Percentiles rank a stretch among this genome's conserved stretches.
phyloP scores from a whole-genome alignment of 2,797 vertebrate species.

The Sebastes cheni region DNA sequence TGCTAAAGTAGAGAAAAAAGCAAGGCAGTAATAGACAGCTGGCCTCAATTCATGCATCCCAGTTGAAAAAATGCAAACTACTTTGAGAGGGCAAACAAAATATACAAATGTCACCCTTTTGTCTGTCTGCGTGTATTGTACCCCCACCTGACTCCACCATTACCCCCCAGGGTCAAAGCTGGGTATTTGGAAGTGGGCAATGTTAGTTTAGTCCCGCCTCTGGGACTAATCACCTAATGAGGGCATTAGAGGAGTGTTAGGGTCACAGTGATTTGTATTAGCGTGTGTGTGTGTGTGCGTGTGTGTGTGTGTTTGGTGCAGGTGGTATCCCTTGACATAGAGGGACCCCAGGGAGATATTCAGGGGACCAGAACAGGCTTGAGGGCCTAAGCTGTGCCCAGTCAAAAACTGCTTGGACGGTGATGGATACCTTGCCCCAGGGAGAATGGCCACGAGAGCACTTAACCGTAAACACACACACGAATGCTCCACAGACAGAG shows the following conservation, averaged over 20 bases:
- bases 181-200: conserved; percentile 48
- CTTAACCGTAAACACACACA: conserved; percentile 71
- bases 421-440: conserved; percentile 85
- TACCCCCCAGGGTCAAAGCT: conserved; percentile 41
- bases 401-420: conserved; percentile 74
- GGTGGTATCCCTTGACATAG: conserved; percentile 79
- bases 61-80: background rate
- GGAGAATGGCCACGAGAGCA: conserved; percentile 73
- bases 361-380: conserved; percentile 67
- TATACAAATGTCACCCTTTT: conserved; percentile 10
- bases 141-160: conserved; percentile 30
- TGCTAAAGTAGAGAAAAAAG: background rate
- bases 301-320: conserved; percentile 59
- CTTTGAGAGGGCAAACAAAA: background rate
- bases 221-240: conserved; percentile 83
- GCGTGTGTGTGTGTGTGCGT: conserved; percentile 44
- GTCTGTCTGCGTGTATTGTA: conserved; percentile 25
- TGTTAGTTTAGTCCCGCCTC: conserved; percentile 71
- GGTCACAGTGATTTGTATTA: conserved; percentile 72
- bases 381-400: conserved; percentile 68
- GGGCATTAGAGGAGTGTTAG: conserved; percentile 75
- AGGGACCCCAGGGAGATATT: conserved; percentile 81
- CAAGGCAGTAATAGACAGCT: background rate
- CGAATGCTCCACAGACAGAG: conserved; percentile 51
- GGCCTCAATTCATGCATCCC: background rate